Evolutionary conservation across 2,113 vertebrate species (phyloP).

Genomic region (Hippolais icterina): DNA sequence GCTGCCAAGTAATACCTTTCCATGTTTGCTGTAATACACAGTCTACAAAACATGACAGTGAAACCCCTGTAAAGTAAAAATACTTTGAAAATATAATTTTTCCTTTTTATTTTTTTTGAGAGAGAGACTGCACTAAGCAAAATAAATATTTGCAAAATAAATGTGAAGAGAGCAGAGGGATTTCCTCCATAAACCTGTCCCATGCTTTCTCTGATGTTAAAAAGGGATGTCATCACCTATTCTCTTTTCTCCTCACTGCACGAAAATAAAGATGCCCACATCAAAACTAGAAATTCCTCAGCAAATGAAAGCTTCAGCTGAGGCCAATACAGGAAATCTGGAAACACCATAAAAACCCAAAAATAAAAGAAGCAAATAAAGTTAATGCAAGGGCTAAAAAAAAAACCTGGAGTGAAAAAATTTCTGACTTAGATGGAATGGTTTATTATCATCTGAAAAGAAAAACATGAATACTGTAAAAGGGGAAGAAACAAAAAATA

Average conservation of each 20-base stretch:
- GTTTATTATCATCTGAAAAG: background rate
- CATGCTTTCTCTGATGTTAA: background rate
- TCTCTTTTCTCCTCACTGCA: background rate
- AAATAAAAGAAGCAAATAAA: background rate
- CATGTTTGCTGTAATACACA: background rate
- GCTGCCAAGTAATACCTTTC: background rate
- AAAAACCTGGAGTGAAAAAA: background rate
- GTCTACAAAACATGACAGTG: background rate
- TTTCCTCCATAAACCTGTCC: background rate
- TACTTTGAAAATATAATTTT: background rate
- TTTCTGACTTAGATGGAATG: background rate
- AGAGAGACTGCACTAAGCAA: background rate
- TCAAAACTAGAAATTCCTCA: background rate
- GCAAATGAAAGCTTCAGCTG: background rate
- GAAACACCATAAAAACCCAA: background rate
- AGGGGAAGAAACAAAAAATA: background rate
- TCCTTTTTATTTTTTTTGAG: background rate
- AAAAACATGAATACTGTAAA: background rate
- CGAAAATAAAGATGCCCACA: background rate
- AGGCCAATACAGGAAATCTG: background rate
- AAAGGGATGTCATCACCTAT: background rate
- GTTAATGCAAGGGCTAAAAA: background rate
- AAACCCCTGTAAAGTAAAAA: background rate
- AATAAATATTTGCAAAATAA: background rate
- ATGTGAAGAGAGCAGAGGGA: background rate